Evolutionary conservation across 2,113 vertebrate species (phyloP), one percentile per base, ranked within the genome.

Genomic region (Serinus canaria): DNA sequence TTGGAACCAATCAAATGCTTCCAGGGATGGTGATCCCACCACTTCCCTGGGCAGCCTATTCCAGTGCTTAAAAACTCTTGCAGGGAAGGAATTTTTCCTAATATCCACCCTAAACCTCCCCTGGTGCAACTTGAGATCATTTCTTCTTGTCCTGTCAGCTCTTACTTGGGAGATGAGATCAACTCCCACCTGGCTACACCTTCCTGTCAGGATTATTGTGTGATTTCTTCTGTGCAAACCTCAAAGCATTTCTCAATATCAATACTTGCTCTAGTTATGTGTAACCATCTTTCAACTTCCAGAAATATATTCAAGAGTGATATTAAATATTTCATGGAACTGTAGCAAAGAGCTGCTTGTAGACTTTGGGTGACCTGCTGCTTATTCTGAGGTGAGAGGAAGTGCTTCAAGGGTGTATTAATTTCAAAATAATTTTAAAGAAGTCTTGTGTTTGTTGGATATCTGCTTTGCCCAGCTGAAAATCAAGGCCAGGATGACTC

Each of bases 301-400:
- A 87, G 88, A 84, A 93, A 95, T 82, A 84, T 66, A 89, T 95
- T 94, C 95, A 93, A 55, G 69, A 92, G 55, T 12, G 13, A 55
- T 91, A 50, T 94, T 92, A 95, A 97, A 94, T 96, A 94, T 95
- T 97, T 97, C 92, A 96, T 96, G 90, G 47, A 95, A 95, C 62
- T 89, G 82, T 82, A 88, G 94, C 44, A 8, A 62, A 90, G 72
- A 92, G 47, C 50, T 93, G n/a, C 72, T 89, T 92, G 90, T 43
- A 91, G 95, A 70, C 76, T 89, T 92, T 35, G 30, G 55, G 66
- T 89, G 74, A 84, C 79, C 83, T 79, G 73, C 89, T 95, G 72
- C 76, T 87, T 94, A 92, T 79, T 62, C 74, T 2, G n/a, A 96
- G 72, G 82, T 83, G 79, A 95, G 70, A 53, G 80, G 58, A 87